Evolutionary conservation across 2,888 invertebrate species (phyloP).

Genomic region (Acanthacorydalis orientalis): DNA sequence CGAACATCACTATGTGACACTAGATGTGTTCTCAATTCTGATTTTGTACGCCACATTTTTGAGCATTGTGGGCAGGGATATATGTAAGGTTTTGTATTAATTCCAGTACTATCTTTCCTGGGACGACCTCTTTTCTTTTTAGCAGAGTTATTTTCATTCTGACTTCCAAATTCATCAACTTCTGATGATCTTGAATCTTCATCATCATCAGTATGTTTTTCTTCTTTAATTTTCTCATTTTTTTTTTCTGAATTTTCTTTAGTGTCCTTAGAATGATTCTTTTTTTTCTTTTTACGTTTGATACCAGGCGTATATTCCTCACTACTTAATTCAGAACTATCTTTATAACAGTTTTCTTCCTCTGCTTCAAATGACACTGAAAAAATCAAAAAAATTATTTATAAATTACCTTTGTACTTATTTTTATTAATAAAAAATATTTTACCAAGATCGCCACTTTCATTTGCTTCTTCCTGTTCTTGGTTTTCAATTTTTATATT

Average conservation of each 20-base stretch:
- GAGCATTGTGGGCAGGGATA: constrained; percentile 15
- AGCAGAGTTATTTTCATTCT: constrained; percentile 4
- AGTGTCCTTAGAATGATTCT: background rate
- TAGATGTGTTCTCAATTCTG: constrained; percentile 18
- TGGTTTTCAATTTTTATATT: constrained; percentile 5
- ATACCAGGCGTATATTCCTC: background rate
- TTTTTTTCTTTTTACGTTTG: background rate
- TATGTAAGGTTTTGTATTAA: constrained; percentile 12
- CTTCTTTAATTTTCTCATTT: background rate
- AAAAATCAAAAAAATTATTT: background rate
- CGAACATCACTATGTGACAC: constrained; percentile 16
- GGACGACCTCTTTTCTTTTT: constrained; percentile 7
- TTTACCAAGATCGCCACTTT: background rate
- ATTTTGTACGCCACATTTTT: constrained; percentile 17
- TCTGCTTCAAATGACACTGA: background rate
- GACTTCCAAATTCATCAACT: constrained; percentile 2
- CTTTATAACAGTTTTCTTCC: background rate
- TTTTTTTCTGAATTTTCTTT: background rate
- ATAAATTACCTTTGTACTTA: background rate
- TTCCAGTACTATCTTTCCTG: constrained; percentile 8
- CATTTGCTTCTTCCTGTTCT: background rate
- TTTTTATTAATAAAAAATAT: background rate
- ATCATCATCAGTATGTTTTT: background rate
- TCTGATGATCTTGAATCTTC: constrained; percentile 6
- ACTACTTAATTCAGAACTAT: background rate